Conservation (phyloP, 2,113 vertebrate species). For the Oryzias melastigma region DNA sequence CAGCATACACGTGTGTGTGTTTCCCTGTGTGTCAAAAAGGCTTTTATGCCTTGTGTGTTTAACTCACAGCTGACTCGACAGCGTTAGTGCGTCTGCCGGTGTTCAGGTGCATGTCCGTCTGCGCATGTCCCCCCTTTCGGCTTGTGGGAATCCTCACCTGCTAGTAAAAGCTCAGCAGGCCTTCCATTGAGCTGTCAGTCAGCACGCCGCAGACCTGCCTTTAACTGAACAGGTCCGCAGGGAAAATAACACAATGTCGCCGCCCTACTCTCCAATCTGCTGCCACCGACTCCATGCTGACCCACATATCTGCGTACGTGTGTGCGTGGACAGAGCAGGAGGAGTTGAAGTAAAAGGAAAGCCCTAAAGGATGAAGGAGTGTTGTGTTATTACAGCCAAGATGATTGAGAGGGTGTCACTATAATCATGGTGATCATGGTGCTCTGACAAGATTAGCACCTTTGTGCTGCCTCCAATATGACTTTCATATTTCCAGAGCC, state of each 20-base stretch:
- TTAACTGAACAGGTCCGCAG: slow-evolving; percentile 50
- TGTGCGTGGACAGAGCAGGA: slow-evolving; percentile 6
- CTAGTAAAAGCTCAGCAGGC: slow-evolving; percentile 56
- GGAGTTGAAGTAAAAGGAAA: slow-evolving; percentile 18
- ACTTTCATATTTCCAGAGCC: slow-evolving; percentile 22
- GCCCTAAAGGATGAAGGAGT: slow-evolving; percentile 32
- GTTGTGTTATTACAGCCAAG: slow-evolving; percentile 40
- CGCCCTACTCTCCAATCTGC: slow-evolving; percentile 49
- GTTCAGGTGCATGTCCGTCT: slow-evolving; percentile 23
- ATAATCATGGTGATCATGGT: slow-evolving; percentile 54
- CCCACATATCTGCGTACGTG: slow-evolving; percentile 31
- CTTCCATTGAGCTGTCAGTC: slow-evolving; percentile 61
- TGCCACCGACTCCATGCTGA: slow-evolving; percentile 40
- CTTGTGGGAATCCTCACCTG: slow-evolving; percentile 56
- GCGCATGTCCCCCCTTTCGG: slow-evolving; percentile 43
- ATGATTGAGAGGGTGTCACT: slow-evolving; percentile 44
- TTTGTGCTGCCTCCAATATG: slow-evolving; percentile 34
- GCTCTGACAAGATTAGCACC: slow-evolving; percentile 55
- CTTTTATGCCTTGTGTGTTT: slow-evolving; percentile 50
- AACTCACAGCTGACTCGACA: slow-evolving; percentile 42
- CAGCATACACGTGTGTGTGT: slow-evolving; percentile 30
- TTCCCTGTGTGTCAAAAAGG: slow-evolving; percentile 8
- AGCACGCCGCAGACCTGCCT: slow-evolving; percentile 31
- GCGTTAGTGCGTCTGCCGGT: slow-evolving; percentile 16
- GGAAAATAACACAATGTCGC: slow-evolving; percentile 68